Base-by-base conservation (phyloP, 1,140 invertebrate genomes). In the Oryctes rhinoceros region DNA sequence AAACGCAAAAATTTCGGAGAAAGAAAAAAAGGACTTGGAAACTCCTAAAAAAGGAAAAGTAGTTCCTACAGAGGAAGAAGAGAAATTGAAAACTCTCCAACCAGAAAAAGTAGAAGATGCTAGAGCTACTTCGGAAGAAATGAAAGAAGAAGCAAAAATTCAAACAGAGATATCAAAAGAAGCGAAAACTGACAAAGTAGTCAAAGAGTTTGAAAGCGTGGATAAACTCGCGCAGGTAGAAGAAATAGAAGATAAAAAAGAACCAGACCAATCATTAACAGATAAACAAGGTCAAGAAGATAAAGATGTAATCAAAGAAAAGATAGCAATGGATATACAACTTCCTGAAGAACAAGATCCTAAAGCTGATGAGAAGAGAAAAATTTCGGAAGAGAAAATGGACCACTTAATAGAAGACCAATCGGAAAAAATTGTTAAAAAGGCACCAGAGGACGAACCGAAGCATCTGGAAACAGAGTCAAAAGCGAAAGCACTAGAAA, bases 251-350 rank as follows among this genome's bases (percentile, higher is more conserved):
- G 49, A 47, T 15, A 44, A 44, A 49, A 59, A 53, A 78, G 62
- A 78, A 11, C 10, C 47, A 18, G 48, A 59, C 9, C 37, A 37
- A 79, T 0, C 0, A 67, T 44, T 30, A 20, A 65, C 37, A 79
- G 78, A 79, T 30, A 37, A 79, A 44, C 6, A 80, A 10, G 0
- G 18, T 18, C 71, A 15, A 74, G 24, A 74, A 39, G 18, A 7
- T 74, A 15, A 20, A 3, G 37, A 74, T 74, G 9, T 35, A 74
- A 39, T 7, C 13, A 35, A 74, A 74, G 53, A 62, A 62, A 62
- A 6, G 20, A 7, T 13, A 7, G 13, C 13, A 20, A n/a, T 62
- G 20, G 71, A 74, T 24, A 18, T 18, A 74, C n/a, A 5, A 74
- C 13, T 24, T 0, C 5, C 18, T 24, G 71, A 0, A 74, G 71